Evolutionary conservation across 1,140 invertebrate species (phyloP), one percentile per base, ranked within the genome.

Genomic region (Centruroides sculpturatus): DNA sequence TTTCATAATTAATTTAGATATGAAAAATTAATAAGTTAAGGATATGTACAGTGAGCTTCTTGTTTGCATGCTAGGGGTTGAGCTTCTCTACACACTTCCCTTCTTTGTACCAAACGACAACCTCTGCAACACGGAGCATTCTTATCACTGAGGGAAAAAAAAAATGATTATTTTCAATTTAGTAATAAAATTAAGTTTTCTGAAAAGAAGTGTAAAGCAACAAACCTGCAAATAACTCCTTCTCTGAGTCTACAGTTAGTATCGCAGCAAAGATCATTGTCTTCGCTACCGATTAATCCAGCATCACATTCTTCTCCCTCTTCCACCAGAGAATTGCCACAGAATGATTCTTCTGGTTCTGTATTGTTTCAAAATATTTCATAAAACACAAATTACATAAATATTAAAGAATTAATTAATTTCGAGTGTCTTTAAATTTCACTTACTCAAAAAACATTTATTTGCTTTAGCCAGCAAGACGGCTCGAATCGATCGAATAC

Each of bases 241-340:
- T 85, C 81, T 51, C 89, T 80, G 12, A 96, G 72, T 73, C 89
- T 89, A 71, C 92, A 96, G 71, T 91, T 86, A 75, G 91, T 91
- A 70, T 92, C 88, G 71, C 92, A 95, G 71, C 92, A 95, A 23
- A 82, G 79, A 70, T 94, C 91, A 70, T 88, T 89, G 69, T 92
- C 89, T 74, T 93, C 89, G 0, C 89, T 90, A 41, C 89, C 90
- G 7, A 92, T 75, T n/a, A 93, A 76, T 7, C 91, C 92, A 13
- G 89, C 91, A 72, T 95, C 91, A 71, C 91, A 95, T 76, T 96
- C 89, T 74, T 96, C 92, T 65, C 92, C 89, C 13, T 89, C 89
- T 75, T 95, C 92, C 1, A 95, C 91, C 23, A 90, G 79, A 55
- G 92, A 77, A 77, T 96, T 96, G 12, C 92, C 91, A 71, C 92